A percentile compares a stretch with the other conserved stretches of the same genome.
These are phyloP conservation scores for Latheticus oryzae DNA, from an alignment of 2,888 invertebrate species.

Conservation along the genomic window DNA sequence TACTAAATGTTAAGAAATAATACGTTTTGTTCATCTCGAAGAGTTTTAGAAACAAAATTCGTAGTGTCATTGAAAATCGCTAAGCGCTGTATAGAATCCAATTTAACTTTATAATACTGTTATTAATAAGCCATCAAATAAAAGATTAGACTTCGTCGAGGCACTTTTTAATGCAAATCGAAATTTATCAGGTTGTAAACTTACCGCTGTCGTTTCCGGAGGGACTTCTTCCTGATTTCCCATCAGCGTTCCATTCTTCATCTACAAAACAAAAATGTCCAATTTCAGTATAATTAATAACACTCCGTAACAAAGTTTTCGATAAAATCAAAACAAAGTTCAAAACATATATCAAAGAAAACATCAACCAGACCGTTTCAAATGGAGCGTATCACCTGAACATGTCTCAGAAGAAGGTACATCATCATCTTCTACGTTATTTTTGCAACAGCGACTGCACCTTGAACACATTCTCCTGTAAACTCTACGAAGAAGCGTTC, in stretches of 20 bases:
- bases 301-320: conserved; percentile 11
- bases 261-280: conserved; percentile 66
- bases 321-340: conserved; percentile 3
- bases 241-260: conserved; percentile 74
- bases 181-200: conserved; percentile 43
- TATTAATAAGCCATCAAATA: conserved; percentile 30
- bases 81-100: conserved; percentile 9
- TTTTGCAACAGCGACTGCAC: conserved; percentile 63
- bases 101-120: conserved; percentile 28
- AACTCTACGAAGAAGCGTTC: not conserved
- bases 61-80: conserved; percentile 16
- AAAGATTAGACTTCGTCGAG: not conserved
- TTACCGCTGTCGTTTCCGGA: conserved; percentile 64
- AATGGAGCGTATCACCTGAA: conserved; percentile 58
- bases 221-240: conserved; percentile 65
- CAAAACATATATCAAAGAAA: conserved; percentile 22
- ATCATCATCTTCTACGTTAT: conserved; percentile 61
- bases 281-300: conserved; percentile 26
- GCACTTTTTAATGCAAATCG: conserved; percentile 24
- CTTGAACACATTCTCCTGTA: conserved; percentile 61
- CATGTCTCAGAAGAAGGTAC: conserved; percentile 60
- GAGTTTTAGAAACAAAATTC: no score
- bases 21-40: no score
- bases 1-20: no score
- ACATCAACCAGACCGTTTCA: conserved; percentile 16